A percentile compares a stretch with the other conserved stretches of the same genome.
Evolutionary conservation across 2,888 invertebrate genomes (phyloP).

Genomic region (Callosobruchus maculatus): DNA sequence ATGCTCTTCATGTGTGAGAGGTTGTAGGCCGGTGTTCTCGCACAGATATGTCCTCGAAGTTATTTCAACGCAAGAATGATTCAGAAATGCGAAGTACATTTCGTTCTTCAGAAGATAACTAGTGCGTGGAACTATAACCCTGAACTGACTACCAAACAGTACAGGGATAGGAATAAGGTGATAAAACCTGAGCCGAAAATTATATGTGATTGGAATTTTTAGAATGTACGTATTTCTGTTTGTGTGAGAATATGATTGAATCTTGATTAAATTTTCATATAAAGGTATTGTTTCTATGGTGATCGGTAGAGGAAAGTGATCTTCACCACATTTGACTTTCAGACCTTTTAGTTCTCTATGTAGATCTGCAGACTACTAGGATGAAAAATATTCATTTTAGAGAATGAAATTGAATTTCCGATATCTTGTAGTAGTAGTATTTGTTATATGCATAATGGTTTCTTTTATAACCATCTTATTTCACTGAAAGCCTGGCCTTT

Average conservation of each 20-base stretch:
- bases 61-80: not conserved
- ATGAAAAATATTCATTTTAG: not conserved
- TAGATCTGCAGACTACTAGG: not conserved
- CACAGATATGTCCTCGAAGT: not conserved
- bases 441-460: not conserved
- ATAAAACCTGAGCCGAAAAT: not conserved
- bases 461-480: not conserved
- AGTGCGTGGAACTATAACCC: not conserved
- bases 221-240: slow-evolving; percentile 1
- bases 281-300: not conserved
- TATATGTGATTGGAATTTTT: slow-evolving; percentile 1
- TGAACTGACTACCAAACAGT: not conserved
- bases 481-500: not conserved
- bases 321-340: not conserved
- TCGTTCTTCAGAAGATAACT: not conserved
- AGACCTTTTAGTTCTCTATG: not conserved
- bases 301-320: not conserved
- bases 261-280: not conserved
- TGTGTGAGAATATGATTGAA: not conserved
- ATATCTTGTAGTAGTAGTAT: slow-evolving; percentile 2
- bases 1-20: not conserved
- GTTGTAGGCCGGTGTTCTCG: not conserved
- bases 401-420: not conserved
- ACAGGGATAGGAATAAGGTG: not conserved
- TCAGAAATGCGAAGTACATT: not conserved